phyloP scores from a whole-genome alignment of 2,888 invertebrate genomes.

The Pseudococcus viburni region DNA sequence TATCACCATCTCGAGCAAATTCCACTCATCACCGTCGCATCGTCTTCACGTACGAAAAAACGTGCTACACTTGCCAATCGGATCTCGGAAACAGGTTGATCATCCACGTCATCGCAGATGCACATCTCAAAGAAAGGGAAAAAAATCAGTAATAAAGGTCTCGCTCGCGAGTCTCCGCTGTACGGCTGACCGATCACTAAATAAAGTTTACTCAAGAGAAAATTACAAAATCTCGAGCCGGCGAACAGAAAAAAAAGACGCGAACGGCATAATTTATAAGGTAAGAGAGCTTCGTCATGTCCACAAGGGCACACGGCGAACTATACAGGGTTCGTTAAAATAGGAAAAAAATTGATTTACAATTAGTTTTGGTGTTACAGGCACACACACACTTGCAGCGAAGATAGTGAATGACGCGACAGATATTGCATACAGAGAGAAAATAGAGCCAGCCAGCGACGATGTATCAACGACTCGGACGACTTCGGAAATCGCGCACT shows the following conservation, averaged over 20 bases:
- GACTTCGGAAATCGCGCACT: neutral
- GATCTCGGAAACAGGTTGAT: neutral
- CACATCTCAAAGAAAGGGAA: neutral
- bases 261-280: neutral
- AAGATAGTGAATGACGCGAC: conserved; percentile 47
- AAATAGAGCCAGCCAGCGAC: neutral
- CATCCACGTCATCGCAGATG: neutral
- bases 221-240: neutral
- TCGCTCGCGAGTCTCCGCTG: neutral
- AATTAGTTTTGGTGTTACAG: conserved; percentile 46
- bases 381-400: neutral
- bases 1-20: neutral
- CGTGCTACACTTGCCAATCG: neutral
- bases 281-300: conserved; percentile 7
- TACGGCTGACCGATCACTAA: conserved; percentile 15
- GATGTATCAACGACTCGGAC: conserved; percentile 1
- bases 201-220: conserved; percentile 32
- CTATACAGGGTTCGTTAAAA: neutral
- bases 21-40: neutral
- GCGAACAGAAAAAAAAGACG: neutral
- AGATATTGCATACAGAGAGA: neutral
- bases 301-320: conserved; percentile 32
- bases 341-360: conserved; percentile 43
- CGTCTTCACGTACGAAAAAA: neutral
- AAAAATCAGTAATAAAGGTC: neutral